Evolutionary conservation across 2,797 vertebrate species (phyloP).

Genomic region (Enteromius afrohamiltoni): DNA sequence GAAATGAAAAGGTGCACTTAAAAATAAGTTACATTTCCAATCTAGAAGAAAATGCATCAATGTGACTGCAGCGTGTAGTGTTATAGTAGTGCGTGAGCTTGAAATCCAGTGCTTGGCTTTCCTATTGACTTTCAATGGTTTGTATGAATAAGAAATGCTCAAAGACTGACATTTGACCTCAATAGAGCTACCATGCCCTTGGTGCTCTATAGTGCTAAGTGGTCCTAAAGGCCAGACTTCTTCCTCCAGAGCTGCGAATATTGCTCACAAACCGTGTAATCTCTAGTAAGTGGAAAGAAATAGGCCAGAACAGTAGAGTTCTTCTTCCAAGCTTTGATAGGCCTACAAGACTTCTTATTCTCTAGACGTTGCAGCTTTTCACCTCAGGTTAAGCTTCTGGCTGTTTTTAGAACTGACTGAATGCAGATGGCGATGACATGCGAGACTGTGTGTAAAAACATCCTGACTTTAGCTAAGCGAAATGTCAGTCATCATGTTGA

Average conservation of each 20-base stretch:
- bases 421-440: background rate
- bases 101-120: slow-evolving; percentile 9
- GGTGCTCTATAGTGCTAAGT: slow-evolving; percentile 35
- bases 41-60: background rate
- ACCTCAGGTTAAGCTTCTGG: slow-evolving; percentile 15
- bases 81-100: background rate
- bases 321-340: slow-evolving; percentile 29
- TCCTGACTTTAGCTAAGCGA: slow-evolving; percentile 8
- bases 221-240: slow-evolving; percentile 47
- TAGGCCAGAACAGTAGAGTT: slow-evolving; percentile 37
- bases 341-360: slow-evolving; percentile 6
- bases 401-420: background rate
- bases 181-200: slow-evolving; percentile 31
- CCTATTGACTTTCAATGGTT: slow-evolving; percentile 27
- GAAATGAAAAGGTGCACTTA: background rate
- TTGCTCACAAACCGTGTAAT: slow-evolving; percentile 47
- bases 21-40: background rate
- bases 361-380: background rate
- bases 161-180: slow-evolving; percentile 53
- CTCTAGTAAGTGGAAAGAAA: slow-evolving; percentile 43
- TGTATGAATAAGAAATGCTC: slow-evolving; percentile 29
- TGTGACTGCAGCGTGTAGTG: slow-evolving; percentile 3
- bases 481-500: slow-evolving; percentile 4
- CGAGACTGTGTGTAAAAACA: background rate
- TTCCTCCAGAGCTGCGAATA: slow-evolving; percentile 35